Percentiles rank a stretch among this genome's conserved stretches.
Evolutionary conservation across 2,113 vertebrate species (phyloP).

Genomic region (Tinamus guttatus): DNA sequence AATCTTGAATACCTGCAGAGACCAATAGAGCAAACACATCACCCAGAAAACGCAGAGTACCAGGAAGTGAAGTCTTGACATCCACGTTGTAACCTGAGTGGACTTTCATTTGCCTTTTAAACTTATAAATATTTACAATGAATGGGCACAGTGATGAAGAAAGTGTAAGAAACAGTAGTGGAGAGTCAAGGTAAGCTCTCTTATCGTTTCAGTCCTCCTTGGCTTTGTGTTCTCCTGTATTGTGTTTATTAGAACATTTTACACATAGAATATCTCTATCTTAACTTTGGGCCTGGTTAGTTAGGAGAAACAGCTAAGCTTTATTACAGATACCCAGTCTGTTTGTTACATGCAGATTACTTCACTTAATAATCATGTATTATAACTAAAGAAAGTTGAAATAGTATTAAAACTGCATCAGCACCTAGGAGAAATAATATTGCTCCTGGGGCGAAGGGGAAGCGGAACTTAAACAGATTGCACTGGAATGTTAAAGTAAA

Average conservation of each 20-base stretch:
- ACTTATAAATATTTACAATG: slow-evolving; percentile 85
- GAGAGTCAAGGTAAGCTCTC: slow-evolving; percentile 91
- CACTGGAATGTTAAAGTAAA: neutral
- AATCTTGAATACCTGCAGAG: neutral
- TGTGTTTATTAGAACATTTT: neutral
- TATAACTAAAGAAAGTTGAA: neutral
- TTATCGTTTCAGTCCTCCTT: neutral
- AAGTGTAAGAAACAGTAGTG: slow-evolving; percentile 93
- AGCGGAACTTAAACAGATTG: neutral
- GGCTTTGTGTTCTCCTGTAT: neutral
- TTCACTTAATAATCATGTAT: neutral
- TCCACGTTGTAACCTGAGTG: slow-evolving; percentile 62
- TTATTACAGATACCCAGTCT: neutral
- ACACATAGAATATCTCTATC: neutral
- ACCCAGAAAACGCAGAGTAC: slow-evolving; percentile 47
- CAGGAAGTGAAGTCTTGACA: slow-evolving; percentile 60
- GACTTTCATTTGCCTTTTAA: slow-evolving; percentile 76
- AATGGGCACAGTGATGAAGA: slow-evolving; percentile 97
- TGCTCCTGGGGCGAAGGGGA: neutral
- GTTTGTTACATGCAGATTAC: neutral
- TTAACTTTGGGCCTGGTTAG: neutral
- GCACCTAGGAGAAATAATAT: neutral
- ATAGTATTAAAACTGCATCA: neutral
- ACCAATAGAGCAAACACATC: slow-evolving; percentile 25
- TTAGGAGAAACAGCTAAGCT: neutral